Evolutionary conservation across 2,797 vertebrate species (phyloP).

Genomic region (Lagothrix lagotricha): DNA sequence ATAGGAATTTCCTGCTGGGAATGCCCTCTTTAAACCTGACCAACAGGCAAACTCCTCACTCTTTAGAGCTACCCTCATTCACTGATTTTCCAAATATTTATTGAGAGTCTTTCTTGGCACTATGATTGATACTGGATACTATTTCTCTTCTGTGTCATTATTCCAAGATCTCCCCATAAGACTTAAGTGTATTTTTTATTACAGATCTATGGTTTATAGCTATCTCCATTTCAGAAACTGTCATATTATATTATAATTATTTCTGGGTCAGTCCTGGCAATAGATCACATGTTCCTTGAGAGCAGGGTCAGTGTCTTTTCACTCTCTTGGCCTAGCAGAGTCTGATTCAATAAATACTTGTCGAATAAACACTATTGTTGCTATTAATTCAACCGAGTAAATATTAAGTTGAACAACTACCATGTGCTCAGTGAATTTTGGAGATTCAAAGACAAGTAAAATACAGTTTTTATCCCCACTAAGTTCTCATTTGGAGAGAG

Average conservation of each 20-base stretch:
- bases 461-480: not conserved
- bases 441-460: constrained; percentile 36
- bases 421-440: not conserved
- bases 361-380: constrained; percentile 44
- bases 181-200: not conserved
- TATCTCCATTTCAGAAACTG: constrained; percentile 18
- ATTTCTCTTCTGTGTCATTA: constrained; percentile 30
- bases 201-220: not conserved
- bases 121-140: not conserved
- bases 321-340: not conserved
- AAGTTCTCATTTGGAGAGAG: constrained; percentile 18
- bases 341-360: constrained; percentile 41
- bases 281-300: constrained; percentile 8
- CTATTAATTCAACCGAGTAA: constrained; percentile 49
- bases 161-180: not conserved
- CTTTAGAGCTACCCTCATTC: not conserved
- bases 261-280: constrained; percentile 22
- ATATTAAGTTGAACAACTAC: constrained; percentile 47
- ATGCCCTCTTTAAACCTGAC: not conserved
- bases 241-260: constrained; percentile 38
- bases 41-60: not conserved
- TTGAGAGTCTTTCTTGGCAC: not conserved
- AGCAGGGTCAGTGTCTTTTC: constrained; percentile 17
- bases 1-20: not conserved
- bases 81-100: constrained; percentile 30